phyloP scores from a whole-genome alignment of 2,113 vertebrate genomes.

The Nipponia nippon region DNA sequence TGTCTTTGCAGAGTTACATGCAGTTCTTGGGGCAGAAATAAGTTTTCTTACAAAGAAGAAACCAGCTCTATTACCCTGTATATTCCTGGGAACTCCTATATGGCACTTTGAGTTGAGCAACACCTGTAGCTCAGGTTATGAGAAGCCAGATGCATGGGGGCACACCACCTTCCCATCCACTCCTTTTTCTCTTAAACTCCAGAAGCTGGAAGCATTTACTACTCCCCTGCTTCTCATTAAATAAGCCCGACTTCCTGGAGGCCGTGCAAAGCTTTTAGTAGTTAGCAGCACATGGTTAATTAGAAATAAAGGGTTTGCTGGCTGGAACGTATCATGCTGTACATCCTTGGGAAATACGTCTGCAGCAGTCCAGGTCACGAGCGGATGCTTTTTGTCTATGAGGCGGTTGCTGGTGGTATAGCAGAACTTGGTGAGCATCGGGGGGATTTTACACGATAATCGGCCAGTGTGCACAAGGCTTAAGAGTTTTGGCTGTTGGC shows the following conservation, averaged over 20 bases:
- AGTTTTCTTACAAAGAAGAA: neutral
- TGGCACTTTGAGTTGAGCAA: rapidly evolving
- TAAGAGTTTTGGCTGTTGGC: neutral
- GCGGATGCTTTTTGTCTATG: neutral
- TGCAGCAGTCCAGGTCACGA: neutral
- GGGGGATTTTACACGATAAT: neutral
- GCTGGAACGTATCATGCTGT: neutral
- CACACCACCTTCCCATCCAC: neutral
- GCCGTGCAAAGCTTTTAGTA: neutral
- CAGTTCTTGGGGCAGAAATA: neutral
- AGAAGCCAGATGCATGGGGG: neutral
- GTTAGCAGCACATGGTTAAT: neutral
- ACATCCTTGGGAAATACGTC: neutral
- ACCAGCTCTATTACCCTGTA: rapidly evolving
- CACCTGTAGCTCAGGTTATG: neutral
- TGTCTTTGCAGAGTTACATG: rapidly evolving
- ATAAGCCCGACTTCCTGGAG: neutral
- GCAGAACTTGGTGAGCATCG: neutral
- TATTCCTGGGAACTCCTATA: neutral
- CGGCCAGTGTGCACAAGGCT: neutral
- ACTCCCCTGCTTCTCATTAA: neutral
- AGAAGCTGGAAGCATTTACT: neutral
- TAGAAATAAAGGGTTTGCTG: neutral
- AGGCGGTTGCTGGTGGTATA: neutral
- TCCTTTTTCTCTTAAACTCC: neutral